These are phyloP conservation scores for Gymnoscopelus microlampas DNA, from an alignment of 2,797 vertebrate genomes.

Conservation along the genomic window DNA sequence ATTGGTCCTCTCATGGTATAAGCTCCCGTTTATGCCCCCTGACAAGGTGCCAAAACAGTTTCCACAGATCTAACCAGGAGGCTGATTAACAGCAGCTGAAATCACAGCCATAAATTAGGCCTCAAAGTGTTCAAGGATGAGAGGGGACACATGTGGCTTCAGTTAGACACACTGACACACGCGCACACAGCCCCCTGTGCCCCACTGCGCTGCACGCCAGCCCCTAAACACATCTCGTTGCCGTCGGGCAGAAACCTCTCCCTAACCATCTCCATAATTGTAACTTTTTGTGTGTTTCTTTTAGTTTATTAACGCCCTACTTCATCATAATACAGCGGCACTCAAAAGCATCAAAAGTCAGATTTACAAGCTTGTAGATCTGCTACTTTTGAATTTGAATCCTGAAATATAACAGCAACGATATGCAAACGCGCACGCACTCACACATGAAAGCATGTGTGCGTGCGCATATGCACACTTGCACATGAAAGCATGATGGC, in stretches of 20 bases:
- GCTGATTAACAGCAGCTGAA: conserved; percentile 80
- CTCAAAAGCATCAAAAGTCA: too few species aligned
- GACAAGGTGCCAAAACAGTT: conserved; percentile 80
- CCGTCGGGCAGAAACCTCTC: neutral
- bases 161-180: conserved; percentile 60
- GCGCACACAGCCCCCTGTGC: conserved; percentile 3
- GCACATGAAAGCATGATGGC: neutral
- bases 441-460: too few species aligned
- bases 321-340: too few species aligned
- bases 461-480: too few species aligned
- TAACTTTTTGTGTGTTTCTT: too few species aligned
- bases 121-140: conserved; percentile 54
- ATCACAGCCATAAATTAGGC: conserved; percentile 69
- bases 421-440: too few species aligned
- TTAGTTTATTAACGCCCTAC: too few species aligned
- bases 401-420: too few species aligned
- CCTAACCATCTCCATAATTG: neutral
- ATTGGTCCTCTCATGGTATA: conserved; percentile 59
- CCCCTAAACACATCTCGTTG: neutral
- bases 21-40: conserved; percentile 65
- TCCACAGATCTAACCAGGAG: conserved; percentile 68
- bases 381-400: too few species aligned
- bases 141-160: conserved; percentile 68
- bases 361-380: too few species aligned
- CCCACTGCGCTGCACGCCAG: conserved; percentile 17